Evolutionary conservation across 2,113 vertebrate genomes (phyloP).

Genomic region (Aspiorhynchus laticeps): DNA sequence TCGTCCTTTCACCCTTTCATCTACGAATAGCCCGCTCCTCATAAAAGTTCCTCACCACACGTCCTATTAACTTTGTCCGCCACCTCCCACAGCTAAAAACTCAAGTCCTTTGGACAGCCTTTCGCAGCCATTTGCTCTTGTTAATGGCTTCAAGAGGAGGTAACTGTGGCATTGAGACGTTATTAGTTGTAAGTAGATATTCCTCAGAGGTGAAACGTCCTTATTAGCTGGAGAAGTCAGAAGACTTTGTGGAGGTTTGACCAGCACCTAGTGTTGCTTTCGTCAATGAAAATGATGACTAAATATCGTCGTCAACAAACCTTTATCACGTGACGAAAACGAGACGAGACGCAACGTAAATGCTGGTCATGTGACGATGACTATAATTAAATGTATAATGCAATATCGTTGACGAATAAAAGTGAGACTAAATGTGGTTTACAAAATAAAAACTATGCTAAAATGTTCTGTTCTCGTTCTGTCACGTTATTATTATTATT

Average conservation of each 20-base stretch:
- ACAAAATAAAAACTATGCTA: too few species aligned
- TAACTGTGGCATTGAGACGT: not conserved
- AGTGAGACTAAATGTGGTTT: too few species aligned
- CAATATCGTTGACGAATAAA: too few species aligned
- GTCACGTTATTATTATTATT: too few species aligned
- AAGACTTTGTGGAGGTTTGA: not conserved
- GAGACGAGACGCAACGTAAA: too few species aligned
- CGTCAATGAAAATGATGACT: too few species aligned
- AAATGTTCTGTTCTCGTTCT: too few species aligned
- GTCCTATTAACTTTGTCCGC: not conserved
- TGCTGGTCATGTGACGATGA: too few species aligned
- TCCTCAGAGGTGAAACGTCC: not conserved
- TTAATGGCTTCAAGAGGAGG: not conserved
- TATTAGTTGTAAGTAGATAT: not conserved
- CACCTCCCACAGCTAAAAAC: not conserved
- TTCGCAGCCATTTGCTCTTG: not conserved
- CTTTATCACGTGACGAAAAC: too few species aligned
- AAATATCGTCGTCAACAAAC: too few species aligned
- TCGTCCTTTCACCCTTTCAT: not conserved
- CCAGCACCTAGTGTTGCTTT: too few species aligned
- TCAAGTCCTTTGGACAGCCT: not conserved
- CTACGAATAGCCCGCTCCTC: constrained; percentile 6
- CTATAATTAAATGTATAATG: too few species aligned
- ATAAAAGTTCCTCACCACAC: not conserved
- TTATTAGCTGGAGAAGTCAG: not conserved